Percentiles rank a stretch among this genome's conserved stretches.
Evolutionary conservation across 2,888 invertebrate genomes (phyloP).

Genomic region (Glaucopsyche alexis): DNA sequence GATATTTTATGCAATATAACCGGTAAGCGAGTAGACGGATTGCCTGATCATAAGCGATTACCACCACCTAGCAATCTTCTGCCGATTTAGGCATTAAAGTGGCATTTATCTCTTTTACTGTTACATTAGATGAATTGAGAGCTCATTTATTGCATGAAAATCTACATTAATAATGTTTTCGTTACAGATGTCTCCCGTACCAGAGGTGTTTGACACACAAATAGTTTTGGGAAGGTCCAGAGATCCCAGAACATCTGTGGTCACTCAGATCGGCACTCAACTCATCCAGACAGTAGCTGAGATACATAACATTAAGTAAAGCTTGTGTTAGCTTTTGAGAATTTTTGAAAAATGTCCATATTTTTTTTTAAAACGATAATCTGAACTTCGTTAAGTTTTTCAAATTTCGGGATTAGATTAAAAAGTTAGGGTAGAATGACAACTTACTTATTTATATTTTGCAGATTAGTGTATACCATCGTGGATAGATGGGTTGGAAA

Average conservation of each 20-base stretch:
- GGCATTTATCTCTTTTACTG: no score
- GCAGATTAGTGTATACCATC: constrained; percentile 52
- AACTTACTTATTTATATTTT: constrained; percentile 34
- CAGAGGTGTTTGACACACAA: constrained; percentile 33
- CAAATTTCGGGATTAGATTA: no score
- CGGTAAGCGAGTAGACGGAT: not conserved
- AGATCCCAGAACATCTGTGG: constrained; percentile 44
- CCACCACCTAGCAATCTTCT: no score
- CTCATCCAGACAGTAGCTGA: constrained; percentile 48
- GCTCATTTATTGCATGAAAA: no score
- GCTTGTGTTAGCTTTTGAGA: not conserved
- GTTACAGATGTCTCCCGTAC: constrained; percentile 29
- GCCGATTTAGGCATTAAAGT: no score
- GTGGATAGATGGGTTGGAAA: constrained; percentile 56
- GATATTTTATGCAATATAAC: not conserved
- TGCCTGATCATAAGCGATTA: no score
- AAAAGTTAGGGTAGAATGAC: not conserved
- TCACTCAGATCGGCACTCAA: constrained; percentile 46
- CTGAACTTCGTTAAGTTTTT: no score
- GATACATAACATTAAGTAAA: constrained; percentile 56
- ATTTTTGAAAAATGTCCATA: no score
- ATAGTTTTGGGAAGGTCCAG: constrained; percentile 42
- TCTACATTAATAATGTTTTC: no score
- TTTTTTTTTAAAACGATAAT: no score
- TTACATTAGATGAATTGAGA: no score